Base-by-base conservation (phyloP, 2,888 invertebrate genomes). In the Ptilodon capucinus region DNA sequence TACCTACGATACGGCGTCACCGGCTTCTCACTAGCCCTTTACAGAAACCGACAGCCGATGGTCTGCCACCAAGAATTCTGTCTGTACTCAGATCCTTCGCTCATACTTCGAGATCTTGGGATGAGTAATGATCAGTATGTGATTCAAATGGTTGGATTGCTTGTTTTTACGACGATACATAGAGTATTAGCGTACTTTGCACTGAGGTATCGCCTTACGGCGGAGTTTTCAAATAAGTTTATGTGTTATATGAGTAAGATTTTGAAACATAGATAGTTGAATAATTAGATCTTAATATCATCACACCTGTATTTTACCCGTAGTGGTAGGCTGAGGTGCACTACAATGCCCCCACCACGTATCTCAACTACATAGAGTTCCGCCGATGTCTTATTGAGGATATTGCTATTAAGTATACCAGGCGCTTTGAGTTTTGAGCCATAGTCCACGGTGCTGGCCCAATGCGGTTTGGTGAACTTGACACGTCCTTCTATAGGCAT, bases 1-100 rank as follows among this genome's bases (percentile, higher is more conserved):
- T 96, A 93, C 74, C 86, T 95, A 14, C 92, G 95, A 42, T 95
- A 94, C 70, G 93, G 94, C 0, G 88, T 95, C 45, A 92, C 94
- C 6, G 95, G 95, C 40, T 93, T 84, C 63, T 87, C 75, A 1
- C 65, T 92, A 1, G 81, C 95, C 0, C 89, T 95, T 48, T 94
- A 94, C 52, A 82, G 92, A 48, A 88, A 93, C 46, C 80, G 95
- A 5, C 84, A 82, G 1, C 73, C 83, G 0, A 84, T 96, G 84
- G 89, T 93, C 6, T 96, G 96, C 66, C 79, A 87, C 0, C 76
- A 85, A n/a, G 87, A 90, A 0, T 90, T 91, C 51, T 91, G 91
- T 36, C 63, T 92, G 0, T 94, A 94, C 71, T 91, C 94, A 38
- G 91, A 93, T 48, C 92, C 94, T 0, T 81, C 81, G 38, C 76